These are phyloP conservation scores for Vipera ursinii DNA, from an alignment of 2,797 vertebrate species.

Conservation along the genomic window DNA sequence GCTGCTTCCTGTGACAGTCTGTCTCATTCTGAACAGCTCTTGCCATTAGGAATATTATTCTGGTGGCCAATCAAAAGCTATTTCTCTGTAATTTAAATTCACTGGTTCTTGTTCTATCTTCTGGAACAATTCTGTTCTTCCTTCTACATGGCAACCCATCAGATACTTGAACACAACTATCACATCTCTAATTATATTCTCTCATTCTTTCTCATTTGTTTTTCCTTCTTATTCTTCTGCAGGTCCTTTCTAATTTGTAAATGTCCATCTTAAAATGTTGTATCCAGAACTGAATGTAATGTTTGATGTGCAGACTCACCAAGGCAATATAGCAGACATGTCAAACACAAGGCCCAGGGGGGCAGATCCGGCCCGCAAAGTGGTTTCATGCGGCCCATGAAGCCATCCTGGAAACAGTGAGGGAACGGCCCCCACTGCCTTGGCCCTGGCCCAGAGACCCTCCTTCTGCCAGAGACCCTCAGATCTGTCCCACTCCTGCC, in stretches of 20 bases:
- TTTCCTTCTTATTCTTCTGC: neutral
- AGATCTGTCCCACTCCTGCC: no score
- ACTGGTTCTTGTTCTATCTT: neutral
- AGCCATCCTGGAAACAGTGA: no score
- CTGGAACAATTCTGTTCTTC: neutral
- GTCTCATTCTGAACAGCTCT: neutral
- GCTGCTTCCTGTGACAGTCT: neutral
- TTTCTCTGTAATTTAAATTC: neutral
- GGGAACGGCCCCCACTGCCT: no score
- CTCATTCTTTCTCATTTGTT: neutral
- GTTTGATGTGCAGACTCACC: neutral
- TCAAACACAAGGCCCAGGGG: no score
- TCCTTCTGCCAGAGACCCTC: no score
- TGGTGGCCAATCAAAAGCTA: neutral
- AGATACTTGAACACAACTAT: neutral
- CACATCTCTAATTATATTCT: neutral
- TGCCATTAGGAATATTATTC: neutral
- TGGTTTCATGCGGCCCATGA: no score
- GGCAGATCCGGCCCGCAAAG: no score
- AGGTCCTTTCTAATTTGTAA: neutral
- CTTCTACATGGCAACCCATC: neutral
- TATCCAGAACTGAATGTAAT: neutral
- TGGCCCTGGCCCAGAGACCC: no score
- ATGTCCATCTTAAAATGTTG: neutral
- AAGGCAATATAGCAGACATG: neutral